Conservation (phyloP, 2,113 vertebrate genomes). For the Paramisgurnus dabryanus region DNA sequence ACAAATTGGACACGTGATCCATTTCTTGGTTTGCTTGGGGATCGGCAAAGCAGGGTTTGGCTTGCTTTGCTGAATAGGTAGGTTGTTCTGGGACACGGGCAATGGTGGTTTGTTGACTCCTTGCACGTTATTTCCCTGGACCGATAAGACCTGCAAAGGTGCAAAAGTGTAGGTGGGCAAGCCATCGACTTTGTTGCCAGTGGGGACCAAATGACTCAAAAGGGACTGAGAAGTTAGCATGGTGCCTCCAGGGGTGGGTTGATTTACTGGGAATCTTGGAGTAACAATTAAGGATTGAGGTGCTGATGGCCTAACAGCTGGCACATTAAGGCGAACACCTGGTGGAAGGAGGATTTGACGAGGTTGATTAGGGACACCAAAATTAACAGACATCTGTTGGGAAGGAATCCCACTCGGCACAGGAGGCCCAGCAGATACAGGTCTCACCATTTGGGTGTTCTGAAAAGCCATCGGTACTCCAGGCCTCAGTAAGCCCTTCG, state of each 20-base stretch:
- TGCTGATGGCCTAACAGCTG: slow-evolving; percentile 62
- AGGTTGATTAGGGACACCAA: slow-evolving; percentile 53
- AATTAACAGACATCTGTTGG: slow-evolving; percentile 57
- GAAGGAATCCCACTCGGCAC: slow-evolving; percentile 50
- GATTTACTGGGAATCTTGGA: slow-evolving; percentile 72
- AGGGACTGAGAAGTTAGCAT: slow-evolving; percentile 86
- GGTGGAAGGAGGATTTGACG: slow-evolving; percentile 77
- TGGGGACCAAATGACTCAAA: slow-evolving; percentile 89
- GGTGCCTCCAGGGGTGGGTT: slow-evolving; percentile 69
- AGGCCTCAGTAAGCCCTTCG: slow-evolving; percentile 74
- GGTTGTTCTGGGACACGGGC: slow-evolving; percentile 72
- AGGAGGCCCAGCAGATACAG: slow-evolving; percentile 33
- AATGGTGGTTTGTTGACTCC: slow-evolving; percentile 68
- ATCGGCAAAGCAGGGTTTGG: slow-evolving; percentile 61
- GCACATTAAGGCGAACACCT: slow-evolving; percentile 70
- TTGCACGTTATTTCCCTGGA: slow-evolving; percentile 66
- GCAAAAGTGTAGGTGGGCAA: slow-evolving; percentile 91
- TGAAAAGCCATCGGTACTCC: slow-evolving; percentile 70
- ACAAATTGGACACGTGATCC: slow-evolving; percentile 94
- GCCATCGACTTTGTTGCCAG: slow-evolving; percentile 91
- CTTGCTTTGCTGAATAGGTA: slow-evolving; percentile 64
- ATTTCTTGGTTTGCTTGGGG: slow-evolving; percentile 86
- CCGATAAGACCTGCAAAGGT: slow-evolving; percentile 82
- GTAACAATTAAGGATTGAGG: slow-evolving; percentile 74
- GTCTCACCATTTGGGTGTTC: slow-evolving; percentile 62